A percentile compares a stretch with the other conserved stretches of the same genome.
phyloP scores from a whole-genome alignment of 2,888 invertebrate species.

The Lasioglossum figueresi region DNA sequence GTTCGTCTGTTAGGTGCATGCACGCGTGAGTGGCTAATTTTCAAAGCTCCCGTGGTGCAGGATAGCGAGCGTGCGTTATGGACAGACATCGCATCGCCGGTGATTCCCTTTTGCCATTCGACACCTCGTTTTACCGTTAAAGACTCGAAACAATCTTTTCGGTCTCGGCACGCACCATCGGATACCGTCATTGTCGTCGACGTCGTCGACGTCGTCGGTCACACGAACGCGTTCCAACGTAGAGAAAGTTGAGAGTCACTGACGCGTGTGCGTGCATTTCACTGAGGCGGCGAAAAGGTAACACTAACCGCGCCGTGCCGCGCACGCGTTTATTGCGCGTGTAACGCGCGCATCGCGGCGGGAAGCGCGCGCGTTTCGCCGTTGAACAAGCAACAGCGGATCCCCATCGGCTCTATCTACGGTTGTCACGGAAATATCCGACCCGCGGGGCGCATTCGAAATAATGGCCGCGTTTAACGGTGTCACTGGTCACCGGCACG shows the following conservation, averaged over 20 bases:
- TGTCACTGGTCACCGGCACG: slow-evolving; percentile 69
- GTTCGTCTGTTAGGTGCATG: slow-evolving; percentile 47
- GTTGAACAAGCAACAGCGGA: slow-evolving; percentile 40
- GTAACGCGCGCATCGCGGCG: slow-evolving; percentile 32
- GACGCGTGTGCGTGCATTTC: slow-evolving; percentile 55
- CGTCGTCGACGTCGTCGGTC: neutral
- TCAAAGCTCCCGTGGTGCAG: neutral
- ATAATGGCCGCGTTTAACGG: slow-evolving; percentile 75
- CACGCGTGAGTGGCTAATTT: slow-evolving; percentile 13
- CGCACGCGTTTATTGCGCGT: slow-evolving; percentile 29
- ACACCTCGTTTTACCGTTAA: neutral
- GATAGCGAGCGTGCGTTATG: neutral
- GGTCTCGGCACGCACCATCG: neutral
- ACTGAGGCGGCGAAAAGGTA: slow-evolving; percentile 46
- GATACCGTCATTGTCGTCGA: neutral
- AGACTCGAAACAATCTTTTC: neutral
- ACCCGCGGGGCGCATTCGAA: slow-evolving; percentile 68
- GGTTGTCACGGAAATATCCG: slow-evolving; percentile 74
- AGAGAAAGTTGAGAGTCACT: slow-evolving; percentile 51
- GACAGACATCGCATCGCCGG: neutral
- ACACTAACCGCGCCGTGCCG: slow-evolving; percentile 25
- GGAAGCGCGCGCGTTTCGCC: slow-evolving; percentile 45
- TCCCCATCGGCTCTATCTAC: slow-evolving; percentile 68
- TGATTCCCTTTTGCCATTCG: neutral
- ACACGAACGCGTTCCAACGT: neutral